These are phyloP conservation scores for Martes flavigula DNA, from an alignment of 2,797 vertebrate species.

Conservation along the genomic window DNA sequence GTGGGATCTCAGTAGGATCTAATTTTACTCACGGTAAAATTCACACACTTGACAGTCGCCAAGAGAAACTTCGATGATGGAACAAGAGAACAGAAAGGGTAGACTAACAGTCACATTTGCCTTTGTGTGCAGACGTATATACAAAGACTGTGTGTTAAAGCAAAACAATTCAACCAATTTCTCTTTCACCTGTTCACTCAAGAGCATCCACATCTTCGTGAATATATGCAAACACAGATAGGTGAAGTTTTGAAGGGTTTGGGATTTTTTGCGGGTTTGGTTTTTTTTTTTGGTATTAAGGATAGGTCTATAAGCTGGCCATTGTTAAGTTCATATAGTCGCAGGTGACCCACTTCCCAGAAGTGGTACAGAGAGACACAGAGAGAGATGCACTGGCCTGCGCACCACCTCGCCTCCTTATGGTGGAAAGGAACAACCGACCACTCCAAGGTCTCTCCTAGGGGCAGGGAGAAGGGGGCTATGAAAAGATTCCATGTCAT, in stretches of 20 bases:
- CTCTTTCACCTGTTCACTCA: constrained; percentile 31
- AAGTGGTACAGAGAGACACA: constrained; percentile 18
- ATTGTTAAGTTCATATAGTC: background rate
- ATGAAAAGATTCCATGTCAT: background rate
- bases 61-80: constrained; percentile 63
- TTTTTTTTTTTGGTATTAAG: background rate
- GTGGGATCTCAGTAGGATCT: background rate
- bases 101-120: constrained; percentile 67
- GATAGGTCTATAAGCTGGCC: background rate
- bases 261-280: background rate
- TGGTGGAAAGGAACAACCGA: background rate
- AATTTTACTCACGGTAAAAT: constrained; percentile 39
- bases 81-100: constrained; percentile 58
- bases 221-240: background rate
- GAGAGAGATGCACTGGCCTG: background rate
- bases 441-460: background rate
- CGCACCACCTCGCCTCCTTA: background rate
- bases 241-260: background rate
- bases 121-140: constrained; percentile 47
- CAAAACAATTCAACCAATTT: constrained; percentile 2
- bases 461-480: background rate
- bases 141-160: constrained; percentile 41
- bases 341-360: background rate
- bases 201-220: background rate
- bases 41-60: constrained; percentile 52